phyloP scores from a whole-genome alignment of 2,113 vertebrate species.

The Polyodon spathula region DNA sequence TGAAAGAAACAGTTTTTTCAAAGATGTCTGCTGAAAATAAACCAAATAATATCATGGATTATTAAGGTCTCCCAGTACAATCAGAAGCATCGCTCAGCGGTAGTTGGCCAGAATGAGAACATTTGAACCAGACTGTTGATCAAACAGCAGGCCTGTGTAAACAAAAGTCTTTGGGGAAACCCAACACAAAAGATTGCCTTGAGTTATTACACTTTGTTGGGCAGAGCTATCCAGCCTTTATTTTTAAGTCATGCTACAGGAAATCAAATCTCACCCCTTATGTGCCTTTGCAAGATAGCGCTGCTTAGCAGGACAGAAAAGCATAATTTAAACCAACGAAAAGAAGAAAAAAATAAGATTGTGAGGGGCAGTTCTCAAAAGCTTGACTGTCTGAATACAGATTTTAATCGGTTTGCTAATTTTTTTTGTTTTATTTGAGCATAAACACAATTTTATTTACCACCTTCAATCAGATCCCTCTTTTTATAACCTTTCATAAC shows the following conservation, averaged over 20 bases:
- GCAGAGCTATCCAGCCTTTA: neutral
- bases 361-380: neutral
- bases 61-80: slow-evolving; percentile 2
- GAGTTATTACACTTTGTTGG: slow-evolving; percentile 1
- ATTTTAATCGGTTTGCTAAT: too few relatives aligned
- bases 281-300: neutral
- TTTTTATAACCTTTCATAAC: too few relatives aligned
- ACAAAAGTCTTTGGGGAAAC: neutral
- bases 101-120: neutral
- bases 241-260: neutral
- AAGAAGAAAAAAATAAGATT: neutral
- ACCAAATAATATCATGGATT: neutral
- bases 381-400: neutral
- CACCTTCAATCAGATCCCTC: too few relatives aligned
- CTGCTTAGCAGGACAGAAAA: slow-evolving; percentile 6
- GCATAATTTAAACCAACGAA: neutral
- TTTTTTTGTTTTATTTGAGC: too few relatives aligned
- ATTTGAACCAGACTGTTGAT: slow-evolving; percentile 1
- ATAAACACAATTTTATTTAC: neutral
- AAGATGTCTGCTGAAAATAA: slow-evolving; percentile 2
- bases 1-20: neutral
- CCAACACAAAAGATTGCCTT: neutral
- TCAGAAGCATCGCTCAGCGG: neutral
- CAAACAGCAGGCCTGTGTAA: neutral
- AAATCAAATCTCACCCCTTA: slow-evolving; percentile 1